A percentile compares a stretch with the other conserved stretches of the same genome.
Conservation (phyloP, 2,113 vertebrate species). For the Thryonomys swinderianus region DNA sequence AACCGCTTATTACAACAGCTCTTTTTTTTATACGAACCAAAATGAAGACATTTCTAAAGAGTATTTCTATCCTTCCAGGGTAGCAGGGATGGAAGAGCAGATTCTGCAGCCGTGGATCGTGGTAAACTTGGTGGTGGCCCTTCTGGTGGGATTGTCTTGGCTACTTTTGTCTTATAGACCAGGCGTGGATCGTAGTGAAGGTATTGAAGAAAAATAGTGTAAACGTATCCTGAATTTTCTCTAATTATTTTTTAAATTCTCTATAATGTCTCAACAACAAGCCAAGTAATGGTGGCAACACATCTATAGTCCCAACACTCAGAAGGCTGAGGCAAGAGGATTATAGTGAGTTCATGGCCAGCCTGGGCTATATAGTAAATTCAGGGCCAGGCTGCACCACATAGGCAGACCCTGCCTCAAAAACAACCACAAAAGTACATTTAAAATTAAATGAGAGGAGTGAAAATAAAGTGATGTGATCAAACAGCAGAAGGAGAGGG, state of each 20-base stretch:
- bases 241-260: slow-evolving; percentile 34
- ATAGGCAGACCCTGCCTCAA: neutral
- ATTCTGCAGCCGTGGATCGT: slow-evolving; percentile 94
- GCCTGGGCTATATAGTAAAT: neutral
- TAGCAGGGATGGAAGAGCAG: slow-evolving; percentile 88
- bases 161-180: slow-evolving; percentile 92
- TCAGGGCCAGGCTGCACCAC: neutral
- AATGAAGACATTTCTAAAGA: slow-evolving; percentile 53
- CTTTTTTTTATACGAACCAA: neutral
- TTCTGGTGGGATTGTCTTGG: slow-evolving; percentile 95
- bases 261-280: neutral
- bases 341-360: neutral
- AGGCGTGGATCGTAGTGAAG: slow-evolving; percentile 93
- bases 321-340: neutral
- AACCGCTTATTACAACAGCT: slow-evolving; percentile 28
- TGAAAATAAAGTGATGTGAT: neutral
- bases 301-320: neutral
- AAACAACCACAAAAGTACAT: neutral
- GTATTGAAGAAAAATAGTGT: slow-evolving; percentile 82
- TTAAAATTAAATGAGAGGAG: slow-evolving; percentile 50
- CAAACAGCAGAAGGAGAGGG: neutral
- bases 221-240: slow-evolving; percentile 5
- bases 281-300: neutral
- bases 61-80: slow-evolving; percentile 84
- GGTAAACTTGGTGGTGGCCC: slow-evolving; percentile 94